phyloP scores from a whole-genome alignment of 2,888 invertebrate genomes.

The Stegana nigrithorax region DNA sequence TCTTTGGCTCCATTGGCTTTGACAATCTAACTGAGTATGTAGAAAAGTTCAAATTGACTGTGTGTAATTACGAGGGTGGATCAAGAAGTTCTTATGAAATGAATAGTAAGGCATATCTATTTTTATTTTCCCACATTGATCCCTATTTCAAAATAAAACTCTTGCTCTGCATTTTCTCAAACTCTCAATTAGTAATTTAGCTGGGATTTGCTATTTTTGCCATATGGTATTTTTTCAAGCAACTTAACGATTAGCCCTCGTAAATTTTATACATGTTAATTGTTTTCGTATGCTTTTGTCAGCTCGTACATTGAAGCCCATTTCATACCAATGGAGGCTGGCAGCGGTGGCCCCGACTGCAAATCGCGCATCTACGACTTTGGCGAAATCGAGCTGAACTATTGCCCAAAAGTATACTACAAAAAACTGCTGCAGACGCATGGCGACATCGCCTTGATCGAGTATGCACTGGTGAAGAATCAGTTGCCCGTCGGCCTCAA shows the following conservation, averaged over 20 bases:
- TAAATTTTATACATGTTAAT: too few species aligned
- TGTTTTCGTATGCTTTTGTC: background rate
- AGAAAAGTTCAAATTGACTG: too few species aligned
- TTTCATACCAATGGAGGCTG: slow-evolving; percentile 43
- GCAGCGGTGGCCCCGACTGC: slow-evolving; percentile 50
- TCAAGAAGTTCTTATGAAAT: background rate
- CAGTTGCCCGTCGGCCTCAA: slow-evolving; percentile 49
- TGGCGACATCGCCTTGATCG: slow-evolving; percentile 50
- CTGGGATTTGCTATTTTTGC: too few species aligned
- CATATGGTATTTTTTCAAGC: background rate
- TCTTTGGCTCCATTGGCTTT: slow-evolving; percentile 46
- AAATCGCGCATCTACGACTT: slow-evolving; percentile 54
- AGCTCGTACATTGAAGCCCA: slow-evolving; percentile 41
- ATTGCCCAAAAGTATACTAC: slow-evolving; percentile 54
- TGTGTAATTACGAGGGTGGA: too few species aligned
- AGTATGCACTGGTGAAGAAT: slow-evolving; percentile 50
- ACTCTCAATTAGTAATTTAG: too few species aligned
- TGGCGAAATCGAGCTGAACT: slow-evolving; percentile 50
- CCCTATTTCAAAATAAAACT: background rate
- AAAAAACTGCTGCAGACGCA: slow-evolving; percentile 65
- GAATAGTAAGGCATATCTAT: background rate
- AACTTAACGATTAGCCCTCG: background rate
- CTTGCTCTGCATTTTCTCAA: background rate
- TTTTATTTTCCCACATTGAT: background rate
- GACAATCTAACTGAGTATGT: slow-evolving; percentile 47